Evolutionary conservation across 2,113 vertebrate genomes (phyloP), one percentile per base, ranked within the genome.

Genomic region (Spilogale gracilis): DNA sequence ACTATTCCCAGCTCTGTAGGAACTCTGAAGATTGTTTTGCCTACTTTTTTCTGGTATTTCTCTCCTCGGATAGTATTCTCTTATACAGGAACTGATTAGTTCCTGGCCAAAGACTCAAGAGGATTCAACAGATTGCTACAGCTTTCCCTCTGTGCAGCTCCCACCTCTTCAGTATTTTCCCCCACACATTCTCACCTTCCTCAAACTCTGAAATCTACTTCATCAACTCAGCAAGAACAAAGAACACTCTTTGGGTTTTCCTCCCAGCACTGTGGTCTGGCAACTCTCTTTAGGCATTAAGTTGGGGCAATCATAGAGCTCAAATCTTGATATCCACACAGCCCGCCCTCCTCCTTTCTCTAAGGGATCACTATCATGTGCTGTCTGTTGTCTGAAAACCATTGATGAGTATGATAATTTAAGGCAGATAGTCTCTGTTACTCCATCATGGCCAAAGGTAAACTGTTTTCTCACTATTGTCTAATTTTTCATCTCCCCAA

Each of bases 401-500:
- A 96, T 4, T 45, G 6, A 82, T 69, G 21, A 88, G 11, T 8
- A 73, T 2, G 86, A 17, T 23, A 88, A 9, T 23, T 73, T 32
- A 88, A 82, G 5, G 86, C 52, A 79, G 9, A 65, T 32, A 79
- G 69, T 78, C 27, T 23, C 67, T n/a, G 23, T 71, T 85, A 73
- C 23, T 81, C 65, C 56, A 82, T 76, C 23, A 45, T 30, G 18
- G 18, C 5, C 32, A n/a, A 80, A 79, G 30, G 69, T 18, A 48
- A 89, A 38, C 16, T 84, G 25, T 89, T 73, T 95, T 94, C 71
- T 79, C 65, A 2, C 69, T 88, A 89, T 38, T 48, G 12, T 92
- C 92, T 79, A 85, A 61, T 43, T 84, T 89, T 84, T 23, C 48
- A 52, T 76, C 65, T 91, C 38, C 81, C 50, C 91, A 86, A 90